These are phyloP conservation scores for Meghimatium bilineatum DNA, from an alignment of 2,888 invertebrate genomes.

Conservation along the genomic window DNA sequence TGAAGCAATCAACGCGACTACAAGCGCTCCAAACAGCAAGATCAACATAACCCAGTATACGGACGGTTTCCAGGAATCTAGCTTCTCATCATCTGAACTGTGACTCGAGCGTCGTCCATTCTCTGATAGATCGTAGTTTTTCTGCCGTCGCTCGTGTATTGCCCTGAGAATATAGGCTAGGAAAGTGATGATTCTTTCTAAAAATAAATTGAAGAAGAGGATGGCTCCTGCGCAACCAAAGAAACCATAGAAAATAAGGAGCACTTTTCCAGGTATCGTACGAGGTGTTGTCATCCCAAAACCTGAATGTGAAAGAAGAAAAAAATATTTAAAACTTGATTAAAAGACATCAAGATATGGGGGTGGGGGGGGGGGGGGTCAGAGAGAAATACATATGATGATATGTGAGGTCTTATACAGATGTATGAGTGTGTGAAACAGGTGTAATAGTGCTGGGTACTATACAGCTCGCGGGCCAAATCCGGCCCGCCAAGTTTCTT, in stretches of 20 bases:
- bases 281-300: conserved; percentile 83
- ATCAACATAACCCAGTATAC: conserved; percentile 84
- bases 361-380: no score
- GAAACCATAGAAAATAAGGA: conserved; percentile 82
- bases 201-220: conserved; percentile 83
- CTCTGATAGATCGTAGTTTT: conserved; percentile 64
- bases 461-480: no score
- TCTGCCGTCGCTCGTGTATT: conserved; percentile 79
- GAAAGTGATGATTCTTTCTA: conserved; percentile 83
- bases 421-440: no score
- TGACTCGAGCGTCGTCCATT: conserved; percentile 69
- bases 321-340: neutral
- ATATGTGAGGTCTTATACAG: no score
- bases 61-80: conserved; percentile 82
- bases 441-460: no score
- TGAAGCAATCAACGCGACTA: conserved; percentile 81
- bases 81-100: conserved; percentile 78
- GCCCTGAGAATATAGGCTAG: conserved; percentile 81
- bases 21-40: conserved; percentile 80
- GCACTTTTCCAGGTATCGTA: conserved; percentile 80
- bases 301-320: conserved; percentile 77
- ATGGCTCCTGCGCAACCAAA: conserved; percentile 83
- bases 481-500: no score
- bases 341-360: no score
- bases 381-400: no score